Evolutionary conservation across 2,113 vertebrate species (phyloP).

Genomic region (Syrmaticus mikado): DNA sequence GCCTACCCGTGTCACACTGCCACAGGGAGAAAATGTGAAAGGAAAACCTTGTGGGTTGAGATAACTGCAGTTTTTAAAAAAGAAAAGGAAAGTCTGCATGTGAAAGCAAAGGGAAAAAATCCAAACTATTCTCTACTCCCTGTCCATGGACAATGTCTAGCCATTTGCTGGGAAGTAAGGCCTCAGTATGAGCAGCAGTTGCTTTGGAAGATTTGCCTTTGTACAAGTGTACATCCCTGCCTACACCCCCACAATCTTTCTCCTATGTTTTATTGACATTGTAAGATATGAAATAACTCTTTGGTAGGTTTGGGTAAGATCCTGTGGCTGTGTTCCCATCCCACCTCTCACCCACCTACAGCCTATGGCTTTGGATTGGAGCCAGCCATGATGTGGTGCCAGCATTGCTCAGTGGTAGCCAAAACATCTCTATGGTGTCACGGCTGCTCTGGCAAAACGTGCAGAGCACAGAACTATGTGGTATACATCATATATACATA

Average conservation of each 20-base stretch:
- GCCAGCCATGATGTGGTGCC: not conserved
- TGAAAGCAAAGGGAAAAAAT: not conserved
- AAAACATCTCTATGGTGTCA: not conserved
- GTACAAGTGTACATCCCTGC: not conserved
- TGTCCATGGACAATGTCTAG: not conserved
- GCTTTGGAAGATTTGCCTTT: not conserved
- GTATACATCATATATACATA: not conserved
- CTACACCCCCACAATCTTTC: not conserved
- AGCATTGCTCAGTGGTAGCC: not conserved
- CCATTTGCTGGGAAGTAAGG: not conserved
- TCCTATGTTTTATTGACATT: not conserved
- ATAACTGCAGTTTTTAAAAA: not conserved
- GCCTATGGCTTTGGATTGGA: not conserved
- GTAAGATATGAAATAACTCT: not conserved
- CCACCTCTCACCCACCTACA: not conserved
- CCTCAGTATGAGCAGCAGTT: not conserved
- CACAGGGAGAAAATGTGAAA: not conserved
- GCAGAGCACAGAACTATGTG: no score
- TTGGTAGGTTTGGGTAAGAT: not conserved
- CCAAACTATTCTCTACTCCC: not conserved
- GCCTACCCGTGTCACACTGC: not conserved
- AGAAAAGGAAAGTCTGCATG: not conserved
- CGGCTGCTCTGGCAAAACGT: not conserved
- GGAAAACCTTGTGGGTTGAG: not conserved
- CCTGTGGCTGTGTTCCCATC: no score